Evolutionary conservation across 2,888 invertebrate species (phyloP).

Genomic region (Drosophila prostipennis): DNA sequence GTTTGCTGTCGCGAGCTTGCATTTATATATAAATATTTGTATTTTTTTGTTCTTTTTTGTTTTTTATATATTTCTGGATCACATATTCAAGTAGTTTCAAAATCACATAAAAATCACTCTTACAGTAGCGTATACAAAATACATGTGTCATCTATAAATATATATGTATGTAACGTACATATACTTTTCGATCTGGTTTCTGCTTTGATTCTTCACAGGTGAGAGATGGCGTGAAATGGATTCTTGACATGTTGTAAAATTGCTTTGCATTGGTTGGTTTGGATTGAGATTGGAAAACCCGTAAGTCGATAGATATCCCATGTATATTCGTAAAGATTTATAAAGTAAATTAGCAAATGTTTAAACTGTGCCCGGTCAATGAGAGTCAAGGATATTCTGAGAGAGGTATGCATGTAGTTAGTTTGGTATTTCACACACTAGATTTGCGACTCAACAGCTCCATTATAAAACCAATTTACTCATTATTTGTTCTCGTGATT

Average conservation of each 20-base stretch:
- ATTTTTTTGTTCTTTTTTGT: constrained; percentile 34
- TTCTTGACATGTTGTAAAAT: constrained; percentile 42
- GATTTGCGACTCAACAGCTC: constrained; percentile 73
- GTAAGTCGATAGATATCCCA: constrained; percentile 14
- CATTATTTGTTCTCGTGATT: constrained; percentile 51
- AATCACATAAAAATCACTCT: constrained; percentile 80
- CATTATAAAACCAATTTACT: constrained; percentile 67
- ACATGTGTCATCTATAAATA: constrained; percentile 57
- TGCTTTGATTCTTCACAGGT: constrained; percentile 32
- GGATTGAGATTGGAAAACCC: constrained; percentile 8
- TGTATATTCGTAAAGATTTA: constrained; percentile 20
- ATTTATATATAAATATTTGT: constrained; percentile 56
- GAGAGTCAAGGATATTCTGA: constrained; percentile 10
- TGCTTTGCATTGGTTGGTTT: constrained; percentile 39
- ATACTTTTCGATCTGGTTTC: constrained; percentile 53
- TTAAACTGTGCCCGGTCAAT: constrained; percentile 24
- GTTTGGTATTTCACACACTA: constrained; percentile 18
- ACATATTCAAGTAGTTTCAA: constrained; percentile 81
- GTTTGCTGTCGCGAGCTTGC: constrained; percentile 57
- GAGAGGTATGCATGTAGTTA: constrained; percentile 12
- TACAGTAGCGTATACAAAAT: constrained; percentile 81
- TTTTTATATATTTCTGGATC: constrained; percentile 72
- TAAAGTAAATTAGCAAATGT: constrained; percentile 28
- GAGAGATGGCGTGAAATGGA: constrained; percentile 37
- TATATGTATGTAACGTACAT: constrained; percentile 48